Percentiles rank a stretch among this genome's conserved stretches.
These are phyloP conservation scores for Morpho achilles DNA, from an alignment of 2,888 invertebrate genomes.

Conservation along the genomic window DNA sequence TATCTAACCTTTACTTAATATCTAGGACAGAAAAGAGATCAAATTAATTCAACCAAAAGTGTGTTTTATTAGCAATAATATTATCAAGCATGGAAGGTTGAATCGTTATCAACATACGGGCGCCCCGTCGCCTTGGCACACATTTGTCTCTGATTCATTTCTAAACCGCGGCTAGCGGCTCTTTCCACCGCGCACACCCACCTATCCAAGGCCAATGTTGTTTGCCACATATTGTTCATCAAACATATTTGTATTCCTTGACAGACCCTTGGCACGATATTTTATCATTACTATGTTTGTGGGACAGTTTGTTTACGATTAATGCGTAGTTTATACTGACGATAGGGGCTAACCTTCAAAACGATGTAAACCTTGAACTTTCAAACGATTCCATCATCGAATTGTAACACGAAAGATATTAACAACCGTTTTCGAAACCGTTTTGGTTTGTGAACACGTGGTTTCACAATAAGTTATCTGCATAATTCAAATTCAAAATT, in stretches of 20 bases:
- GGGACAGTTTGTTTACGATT: conserved; percentile 5
- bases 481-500: no score
- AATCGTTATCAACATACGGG: conserved; percentile 68
- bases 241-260: conserved; percentile 19
- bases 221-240: conserved; percentile 39
- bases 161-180: conserved; percentile 31
- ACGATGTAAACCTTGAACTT: conserved; percentile 17
- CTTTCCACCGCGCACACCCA: conserved; percentile 51
- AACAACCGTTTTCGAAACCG: no score
- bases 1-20: neutral
- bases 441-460: no score
- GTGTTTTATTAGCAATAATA: conserved; percentile 24
- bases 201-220: conserved; percentile 51
- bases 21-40: neutral
- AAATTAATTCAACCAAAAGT: neutral
- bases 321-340: conserved; percentile 3
- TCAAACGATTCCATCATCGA: neutral
- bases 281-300: conserved; percentile 13
- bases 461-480: no score
- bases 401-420: no score
- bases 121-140: conserved; percentile 60
- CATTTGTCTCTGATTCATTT: conserved; percentile 47
- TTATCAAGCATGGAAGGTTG: conserved; percentile 46
- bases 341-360: conserved; percentile 12
- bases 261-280: conserved; percentile 19